Evolutionary conservation across 2,113 vertebrate genomes (phyloP).

Genomic region (Aramus guarauna): DNA sequence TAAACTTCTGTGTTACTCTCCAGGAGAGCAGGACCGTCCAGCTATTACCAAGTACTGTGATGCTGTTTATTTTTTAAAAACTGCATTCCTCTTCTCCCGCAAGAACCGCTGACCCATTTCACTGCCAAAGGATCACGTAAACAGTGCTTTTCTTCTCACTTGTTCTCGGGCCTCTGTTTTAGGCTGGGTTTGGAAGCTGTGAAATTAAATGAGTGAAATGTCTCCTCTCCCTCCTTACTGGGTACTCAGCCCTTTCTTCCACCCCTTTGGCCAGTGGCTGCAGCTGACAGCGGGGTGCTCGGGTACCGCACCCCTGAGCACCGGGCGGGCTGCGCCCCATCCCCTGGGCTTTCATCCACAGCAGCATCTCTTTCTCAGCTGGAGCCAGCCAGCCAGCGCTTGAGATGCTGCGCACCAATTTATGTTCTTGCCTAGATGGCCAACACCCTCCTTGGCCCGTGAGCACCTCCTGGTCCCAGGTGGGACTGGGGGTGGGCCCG

Average conservation of each 20-base stretch:
- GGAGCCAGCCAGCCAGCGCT: fast-evolving
- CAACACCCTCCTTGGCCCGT: neutral
- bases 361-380: neutral
- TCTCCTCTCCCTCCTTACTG: neutral
- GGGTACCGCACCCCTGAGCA: neutral
- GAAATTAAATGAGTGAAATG: neutral
- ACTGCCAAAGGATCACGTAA: slow-evolving; percentile 25
- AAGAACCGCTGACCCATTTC: neutral
- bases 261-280: neutral
- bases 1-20: neutral
- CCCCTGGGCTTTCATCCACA: neutral
- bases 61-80: slow-evolving; percentile 25
- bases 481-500: fast-evolving
- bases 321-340: neutral
- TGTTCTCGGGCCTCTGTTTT: neutral
- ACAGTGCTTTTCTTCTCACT: neutral
- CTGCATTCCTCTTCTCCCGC: neutral
- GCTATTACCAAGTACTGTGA: neutral
- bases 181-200: neutral
- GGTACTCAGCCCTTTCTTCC: neutral
- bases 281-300: neutral
- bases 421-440: neutral
- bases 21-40: neutral
- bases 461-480: neutral
- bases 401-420: neutral